Conservation (phyloP, 64 coral and sea anemone species). For the Stichodactyla mertensii region DNA sequence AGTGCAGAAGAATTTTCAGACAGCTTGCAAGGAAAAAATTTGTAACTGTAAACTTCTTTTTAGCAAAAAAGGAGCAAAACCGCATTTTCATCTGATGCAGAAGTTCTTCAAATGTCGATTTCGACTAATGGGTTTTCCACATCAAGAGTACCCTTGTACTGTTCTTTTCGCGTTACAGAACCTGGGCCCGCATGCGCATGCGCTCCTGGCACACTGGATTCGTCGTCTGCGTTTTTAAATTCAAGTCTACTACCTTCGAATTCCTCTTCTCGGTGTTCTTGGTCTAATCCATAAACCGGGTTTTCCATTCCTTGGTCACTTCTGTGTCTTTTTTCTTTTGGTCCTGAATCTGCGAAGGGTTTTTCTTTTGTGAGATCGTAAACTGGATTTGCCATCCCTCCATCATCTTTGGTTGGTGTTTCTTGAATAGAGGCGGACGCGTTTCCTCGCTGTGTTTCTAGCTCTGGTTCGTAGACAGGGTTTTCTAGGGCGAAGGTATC, state of each 20-base stretch:
- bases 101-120: background rate
- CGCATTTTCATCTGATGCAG: too few species aligned
- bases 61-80: too few species aligned
- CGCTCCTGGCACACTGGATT: background rate
- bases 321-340: background rate
- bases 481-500: background rate
- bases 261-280: background rate
- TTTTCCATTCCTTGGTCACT: background rate
- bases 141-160: background rate
- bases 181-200: background rate
- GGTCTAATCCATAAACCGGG: background rate
- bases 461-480: background rate
- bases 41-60: too few species aligned
- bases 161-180: background rate
- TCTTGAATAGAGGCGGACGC: background rate
- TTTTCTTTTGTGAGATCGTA: background rate
- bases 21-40: too few species aligned
- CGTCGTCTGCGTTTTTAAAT: background rate
- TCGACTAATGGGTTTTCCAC: background rate
- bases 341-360: background rate
- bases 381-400: background rate
- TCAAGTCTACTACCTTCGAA: background rate
- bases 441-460: background rate
- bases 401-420: background rate
- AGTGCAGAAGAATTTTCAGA: too few species aligned